Evolutionary conservation across 2,797 vertebrate species (phyloP).

Genomic region (Apodemus agrarius): DNA sequence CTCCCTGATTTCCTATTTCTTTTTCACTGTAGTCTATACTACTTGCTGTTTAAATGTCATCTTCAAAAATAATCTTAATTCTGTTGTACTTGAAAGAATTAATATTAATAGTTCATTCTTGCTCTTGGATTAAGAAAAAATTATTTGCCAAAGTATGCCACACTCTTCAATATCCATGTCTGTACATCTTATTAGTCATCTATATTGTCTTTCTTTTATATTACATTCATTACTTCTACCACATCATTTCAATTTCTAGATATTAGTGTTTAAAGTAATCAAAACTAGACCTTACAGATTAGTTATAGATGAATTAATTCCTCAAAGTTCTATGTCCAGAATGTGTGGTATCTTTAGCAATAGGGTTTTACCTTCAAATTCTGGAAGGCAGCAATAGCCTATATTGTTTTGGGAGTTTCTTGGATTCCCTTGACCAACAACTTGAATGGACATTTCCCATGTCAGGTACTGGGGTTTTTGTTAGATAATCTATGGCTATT

Average conservation of each 20-base stretch:
- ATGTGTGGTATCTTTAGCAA: neutral
- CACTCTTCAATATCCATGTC: neutral
- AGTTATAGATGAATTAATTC: neutral
- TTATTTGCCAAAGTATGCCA: neutral
- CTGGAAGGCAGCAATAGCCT: neutral
- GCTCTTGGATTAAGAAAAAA: neutral
- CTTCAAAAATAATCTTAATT: slow-evolving; percentile 43
- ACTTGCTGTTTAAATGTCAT: neutral
- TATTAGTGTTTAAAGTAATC: neutral
- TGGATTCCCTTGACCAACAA: neutral
- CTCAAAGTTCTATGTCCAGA: neutral
- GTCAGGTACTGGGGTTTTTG: neutral
- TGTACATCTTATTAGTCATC: neutral
- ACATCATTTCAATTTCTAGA: neutral
- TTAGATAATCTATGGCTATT: neutral
- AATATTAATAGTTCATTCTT: neutral
- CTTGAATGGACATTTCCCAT: neutral
- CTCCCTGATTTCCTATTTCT: neutral
- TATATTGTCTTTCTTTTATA: neutral
- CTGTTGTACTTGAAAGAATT: neutral
- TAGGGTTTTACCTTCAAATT: neutral
- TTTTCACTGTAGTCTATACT: neutral
- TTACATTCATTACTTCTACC: neutral
- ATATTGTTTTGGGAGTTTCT: neutral
- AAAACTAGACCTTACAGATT: neutral